Percentiles rank a stretch among this genome's conserved stretches.
These are phyloP conservation scores for Cichlasoma orientale DNA, from an alignment of 2,797 vertebrate species.

Conservation along the genomic window DNA sequence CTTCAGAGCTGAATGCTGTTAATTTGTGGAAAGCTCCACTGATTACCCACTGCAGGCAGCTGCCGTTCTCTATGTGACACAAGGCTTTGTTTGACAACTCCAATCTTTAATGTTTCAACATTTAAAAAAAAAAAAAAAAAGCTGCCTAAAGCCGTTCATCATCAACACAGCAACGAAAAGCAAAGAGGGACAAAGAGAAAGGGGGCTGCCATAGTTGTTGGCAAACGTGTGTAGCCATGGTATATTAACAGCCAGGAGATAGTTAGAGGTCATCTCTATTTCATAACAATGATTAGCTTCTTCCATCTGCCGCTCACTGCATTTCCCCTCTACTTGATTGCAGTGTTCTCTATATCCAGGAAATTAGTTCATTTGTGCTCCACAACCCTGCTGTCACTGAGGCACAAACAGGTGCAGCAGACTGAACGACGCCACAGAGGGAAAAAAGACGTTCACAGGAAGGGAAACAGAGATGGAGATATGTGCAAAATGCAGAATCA, in stretches of 20 bases:
- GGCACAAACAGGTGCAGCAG: slow-evolving; percentile 80
- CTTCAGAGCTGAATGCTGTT: slow-evolving; percentile 77
- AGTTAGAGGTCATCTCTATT: slow-evolving; percentile 86
- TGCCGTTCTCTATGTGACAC: slow-evolving; percentile 74
- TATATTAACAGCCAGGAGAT: slow-evolving; percentile 74
- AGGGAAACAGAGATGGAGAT: slow-evolving; percentile 45
- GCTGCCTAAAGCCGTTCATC: slow-evolving; percentile 63
- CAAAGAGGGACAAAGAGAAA: slow-evolving; percentile 12
- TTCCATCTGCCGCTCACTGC: slow-evolving; percentile 81
- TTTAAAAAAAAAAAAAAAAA: slow-evolving; percentile 42
- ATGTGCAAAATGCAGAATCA: slow-evolving; percentile 28
- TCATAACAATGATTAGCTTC: slow-evolving; percentile 86
- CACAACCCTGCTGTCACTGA: slow-evolving; percentile 70
- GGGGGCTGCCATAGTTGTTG: slow-evolving; percentile 25
- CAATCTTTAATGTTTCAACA: slow-evolving; percentile 74
- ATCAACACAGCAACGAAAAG: slow-evolving; percentile 50
- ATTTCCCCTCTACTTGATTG: slow-evolving; percentile 82
- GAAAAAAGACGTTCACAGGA: slow-evolving; percentile 25
- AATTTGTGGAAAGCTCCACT: slow-evolving; percentile 77
- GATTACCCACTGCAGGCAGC: slow-evolving; percentile 80
- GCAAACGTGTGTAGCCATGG: slow-evolving; percentile 34
- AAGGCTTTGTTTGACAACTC: slow-evolving; percentile 76
- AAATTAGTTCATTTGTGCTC: slow-evolving; percentile 84
- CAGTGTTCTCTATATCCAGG: slow-evolving; percentile 79
- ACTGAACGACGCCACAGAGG: slow-evolving; percentile 50